Evolutionary conservation across 2,113 vertebrate genomes (phyloP).

Genomic region (Microcebus tavaratra): DNA sequence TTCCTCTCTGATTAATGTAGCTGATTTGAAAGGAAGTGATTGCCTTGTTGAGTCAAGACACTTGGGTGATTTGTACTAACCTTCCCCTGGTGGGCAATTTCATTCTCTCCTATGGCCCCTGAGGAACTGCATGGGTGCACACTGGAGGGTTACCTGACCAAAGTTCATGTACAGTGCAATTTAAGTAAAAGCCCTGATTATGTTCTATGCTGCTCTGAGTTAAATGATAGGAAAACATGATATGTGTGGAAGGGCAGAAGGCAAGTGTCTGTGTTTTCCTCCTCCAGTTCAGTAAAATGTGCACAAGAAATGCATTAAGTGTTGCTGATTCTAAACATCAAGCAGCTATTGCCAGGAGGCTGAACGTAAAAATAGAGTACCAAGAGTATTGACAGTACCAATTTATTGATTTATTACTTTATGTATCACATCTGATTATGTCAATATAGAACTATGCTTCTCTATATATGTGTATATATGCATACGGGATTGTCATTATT

Average conservation of each 20-base stretch:
- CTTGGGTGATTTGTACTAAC: slow-evolving; percentile 23
- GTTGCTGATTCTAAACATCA: not conserved
- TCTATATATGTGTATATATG: not conserved
- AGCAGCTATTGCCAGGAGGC: not conserved
- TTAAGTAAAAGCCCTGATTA: slow-evolving; percentile 54
- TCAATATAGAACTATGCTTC: not conserved
- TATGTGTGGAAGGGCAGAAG: not conserved
- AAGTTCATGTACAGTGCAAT: slow-evolving; percentile 47
- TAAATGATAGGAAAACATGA: slow-evolving; percentile 44
- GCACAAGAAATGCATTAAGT: not conserved
- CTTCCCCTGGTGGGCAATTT: slow-evolving; percentile 55
- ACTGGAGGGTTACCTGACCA: slow-evolving; percentile 31
- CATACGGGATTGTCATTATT: not conserved
- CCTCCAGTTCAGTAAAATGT: not conserved
- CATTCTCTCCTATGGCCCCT: not conserved
- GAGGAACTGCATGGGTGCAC: slow-evolving; percentile 20
- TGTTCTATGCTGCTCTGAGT: slow-evolving; percentile 6
- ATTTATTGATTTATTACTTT: not conserved
- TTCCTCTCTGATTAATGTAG: not conserved
- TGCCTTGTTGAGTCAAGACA: slow-evolving; percentile 33
- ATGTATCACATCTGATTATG: not conserved
- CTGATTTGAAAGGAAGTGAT: slow-evolving; percentile 41
- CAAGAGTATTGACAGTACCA: not conserved
- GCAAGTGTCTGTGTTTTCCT: not conserved
- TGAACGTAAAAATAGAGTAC: not conserved